Evolutionary conservation across 2,113 vertebrate species (phyloP), one percentile per base, ranked within the genome.

Genomic region (Coturnix japonica): DNA sequence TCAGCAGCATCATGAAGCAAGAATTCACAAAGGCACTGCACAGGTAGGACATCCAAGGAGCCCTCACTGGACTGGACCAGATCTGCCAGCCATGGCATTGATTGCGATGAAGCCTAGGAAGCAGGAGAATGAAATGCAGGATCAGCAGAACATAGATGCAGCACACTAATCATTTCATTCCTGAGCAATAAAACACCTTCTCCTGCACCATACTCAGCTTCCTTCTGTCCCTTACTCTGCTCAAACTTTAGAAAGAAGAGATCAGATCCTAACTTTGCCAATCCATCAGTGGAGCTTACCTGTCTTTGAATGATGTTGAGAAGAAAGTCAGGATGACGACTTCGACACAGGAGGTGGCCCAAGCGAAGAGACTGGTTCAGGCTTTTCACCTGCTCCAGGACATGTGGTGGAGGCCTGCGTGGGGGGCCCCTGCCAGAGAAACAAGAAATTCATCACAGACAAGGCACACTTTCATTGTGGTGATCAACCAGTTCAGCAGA

Each of bases 231-330:
- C 25, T 82, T 9, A 3, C 4, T 65, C 69, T 63, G 23, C 26
- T 47, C 26, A 59, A 33, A 11, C 47, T 77, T 59, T 69, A 81
- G 74, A 66, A 11, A 26, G 0, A 0, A 87, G 9, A 15, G 51
- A 41, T 47, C 41, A 61, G 28, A 60, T 12, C 53, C n/a, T 39
- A 39, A 3, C 18, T 51, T 0, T 56, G 47, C 7, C 56, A 69
- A 59, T 31, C 8, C 28, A 81, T 4, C 1, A 0, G 51, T 7
- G 33, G 9, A 41, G n/a, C 96, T 60, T 43, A 98, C 99, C 98
- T 99, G 99, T 98, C 99, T 98, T 92, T 99, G 99, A 77, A 99
- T 99, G 95, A 99, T 99, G 97, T 99, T 98, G 66, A 99, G 98
- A 17, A 99, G 98, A 59, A 99, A 99, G 95, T 99, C 99, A 0